Evolutionary conservation across 2,113 vertebrate genomes (phyloP), one percentile per base, ranked within the genome.

Genomic region (Anas platyrhynchos): DNA sequence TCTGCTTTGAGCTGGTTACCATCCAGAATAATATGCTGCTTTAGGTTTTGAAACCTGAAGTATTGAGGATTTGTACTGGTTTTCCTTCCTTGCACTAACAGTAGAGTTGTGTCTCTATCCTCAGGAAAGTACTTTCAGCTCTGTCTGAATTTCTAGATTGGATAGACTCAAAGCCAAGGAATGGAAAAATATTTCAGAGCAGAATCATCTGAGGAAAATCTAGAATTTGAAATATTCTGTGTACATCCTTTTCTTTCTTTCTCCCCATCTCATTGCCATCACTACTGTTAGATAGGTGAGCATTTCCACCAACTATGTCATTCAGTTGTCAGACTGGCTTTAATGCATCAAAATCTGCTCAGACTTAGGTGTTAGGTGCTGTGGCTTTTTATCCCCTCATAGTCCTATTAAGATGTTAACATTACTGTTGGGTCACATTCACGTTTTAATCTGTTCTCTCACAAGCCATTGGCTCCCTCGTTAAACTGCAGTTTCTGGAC

Each of bases 401-500:
- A 83, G 44, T 61, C 87, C 67, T 36, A 15, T 75, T 90, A 85
- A 86, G 86, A 20, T 76, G 89, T 80, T n/a, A 20, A 7, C 4
- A 1, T 84, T 86, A 8, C 81, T 56, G 25, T 32, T 74, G 87
- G 67, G 61, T 96, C 88, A 88, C 72, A 58, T 93, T 95, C 18
- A 48, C n/a, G 79, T 95, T 84, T 50, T 76, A 83, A 82, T 96
- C 77, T 96, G 87, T 97, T 97, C 78, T 96, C 86, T 97, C 89
- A 88, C 76, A 96, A 99, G 99, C 99, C 67, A 99, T 99, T 89
- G 99, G 99, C 86, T 98, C 98, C 86, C 94, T 99, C 81, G 98
- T 98, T 94, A 98, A 99, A 89, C 98, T 99, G 91, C 99, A 99
- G 97, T 99, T 98, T 44, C 90, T 99, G 97, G 99, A 99, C 94